Conservation (phyloP, 2,888 invertebrate genomes). For the Aspidiotus rigidus region DNA sequence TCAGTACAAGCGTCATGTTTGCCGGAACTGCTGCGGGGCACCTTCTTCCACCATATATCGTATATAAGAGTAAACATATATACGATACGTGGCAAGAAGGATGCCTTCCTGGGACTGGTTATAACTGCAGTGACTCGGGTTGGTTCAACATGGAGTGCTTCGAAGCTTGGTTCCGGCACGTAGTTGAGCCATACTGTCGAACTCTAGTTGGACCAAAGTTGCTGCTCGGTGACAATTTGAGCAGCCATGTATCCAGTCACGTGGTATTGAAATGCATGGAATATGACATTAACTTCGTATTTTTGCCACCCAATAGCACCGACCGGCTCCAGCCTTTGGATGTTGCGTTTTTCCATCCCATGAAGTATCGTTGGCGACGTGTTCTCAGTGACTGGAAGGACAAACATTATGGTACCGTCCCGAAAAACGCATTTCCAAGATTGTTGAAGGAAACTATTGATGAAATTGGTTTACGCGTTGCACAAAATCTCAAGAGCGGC, state of each 20-base stretch:
- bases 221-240: constrained; percentile 26
- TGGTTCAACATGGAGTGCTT: constrained; percentile 38
- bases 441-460: constrained; percentile 17
- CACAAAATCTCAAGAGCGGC: constrained; percentile 25
- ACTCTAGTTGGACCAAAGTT: constrained; percentile 34
- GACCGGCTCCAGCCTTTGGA: constrained; percentile 37
- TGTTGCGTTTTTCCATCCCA: constrained; percentile 36
- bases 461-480: not conserved
- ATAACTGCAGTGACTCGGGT: constrained; percentile 39
- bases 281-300: constrained; percentile 36
- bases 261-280: constrained; percentile 35
- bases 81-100: constrained; percentile 36
- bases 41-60: constrained; percentile 36
- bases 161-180: constrained; percentile 33
- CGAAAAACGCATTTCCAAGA: constrained; percentile 23
- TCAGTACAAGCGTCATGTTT: constrained; percentile 36
- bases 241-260: constrained; percentile 35
- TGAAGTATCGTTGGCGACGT: constrained; percentile 36
- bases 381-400: constrained; percentile 28
- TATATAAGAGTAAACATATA: constrained; percentile 36
- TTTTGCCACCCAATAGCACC: constrained; percentile 36
- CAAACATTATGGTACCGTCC: not conserved
- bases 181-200: constrained; percentile 30
- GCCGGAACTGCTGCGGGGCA: constrained; percentile 35
- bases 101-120: constrained; percentile 29